A percentile compares a stretch with the other conserved stretches of the same genome.
Conservation (phyloP, 2,113 vertebrate genomes). For the Misgurnus mizolepis region DNA sequence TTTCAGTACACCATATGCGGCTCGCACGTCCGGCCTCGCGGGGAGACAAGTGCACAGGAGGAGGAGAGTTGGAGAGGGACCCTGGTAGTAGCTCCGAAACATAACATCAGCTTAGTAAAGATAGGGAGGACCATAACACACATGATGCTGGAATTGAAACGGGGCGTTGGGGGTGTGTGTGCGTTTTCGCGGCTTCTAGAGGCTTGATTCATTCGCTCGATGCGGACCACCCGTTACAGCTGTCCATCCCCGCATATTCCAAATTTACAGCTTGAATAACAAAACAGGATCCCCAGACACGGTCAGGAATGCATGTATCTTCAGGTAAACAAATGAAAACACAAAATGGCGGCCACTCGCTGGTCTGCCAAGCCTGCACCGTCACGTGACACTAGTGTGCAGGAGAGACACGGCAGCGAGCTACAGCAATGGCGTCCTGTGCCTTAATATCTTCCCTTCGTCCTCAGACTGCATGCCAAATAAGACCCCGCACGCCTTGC, state of each 20-base stretch:
- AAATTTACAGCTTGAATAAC: slow-evolving; percentile 4
- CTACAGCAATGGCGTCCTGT: slow-evolving; percentile 41
- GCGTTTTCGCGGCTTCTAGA: slow-evolving; percentile 32
- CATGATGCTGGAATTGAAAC: slow-evolving; percentile 62
- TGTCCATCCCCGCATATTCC: slow-evolving; percentile 40
- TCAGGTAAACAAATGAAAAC: slow-evolving; percentile 73
- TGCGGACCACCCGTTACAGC: slow-evolving; percentile 16
- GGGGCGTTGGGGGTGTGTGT: slow-evolving; percentile 9
- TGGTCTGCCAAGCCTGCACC: slow-evolving; percentile 68
- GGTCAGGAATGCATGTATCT: slow-evolving; percentile 43
- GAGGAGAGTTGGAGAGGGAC: slow-evolving; percentile 47
- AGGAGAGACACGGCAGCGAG: slow-evolving; percentile 57
- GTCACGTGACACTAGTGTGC: slow-evolving; percentile 72
- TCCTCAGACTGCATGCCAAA: background rate
- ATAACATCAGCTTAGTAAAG: slow-evolving; percentile 52
- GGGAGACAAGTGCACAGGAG: slow-evolving; percentile 74
- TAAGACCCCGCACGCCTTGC: background rate
- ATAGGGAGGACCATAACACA: slow-evolving; percentile 63
- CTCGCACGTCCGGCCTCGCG: slow-evolving; percentile 90
- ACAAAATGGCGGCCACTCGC: slow-evolving; percentile 75
- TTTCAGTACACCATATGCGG: slow-evolving; percentile 97
- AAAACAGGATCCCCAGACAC: slow-evolving; percentile 1
- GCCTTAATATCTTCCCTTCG: background rate
- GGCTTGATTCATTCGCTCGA: slow-evolving; percentile 38
- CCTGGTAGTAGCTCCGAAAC: slow-evolving; percentile 43